These are phyloP conservation scores for Paramisgurnus dabryanus DNA, from an alignment of 2,113 vertebrate species.

Conservation along the genomic window DNA sequence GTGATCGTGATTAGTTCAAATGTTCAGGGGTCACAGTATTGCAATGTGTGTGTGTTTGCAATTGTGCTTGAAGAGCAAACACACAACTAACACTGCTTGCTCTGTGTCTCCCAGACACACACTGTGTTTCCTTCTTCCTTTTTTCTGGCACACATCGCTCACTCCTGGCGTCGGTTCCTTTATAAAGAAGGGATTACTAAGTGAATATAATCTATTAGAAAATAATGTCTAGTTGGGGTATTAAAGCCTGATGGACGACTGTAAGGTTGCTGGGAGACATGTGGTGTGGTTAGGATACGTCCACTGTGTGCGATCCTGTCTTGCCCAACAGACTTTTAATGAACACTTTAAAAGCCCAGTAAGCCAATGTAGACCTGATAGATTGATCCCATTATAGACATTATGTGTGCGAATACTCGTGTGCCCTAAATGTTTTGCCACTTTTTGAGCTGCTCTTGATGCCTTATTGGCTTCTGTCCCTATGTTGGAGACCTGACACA, in stretches of 20 bases:
- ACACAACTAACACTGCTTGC: constrained; percentile 40
- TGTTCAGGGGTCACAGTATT: constrained; percentile 28
- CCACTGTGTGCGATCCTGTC: constrained; percentile 23
- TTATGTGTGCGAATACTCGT: not conserved
- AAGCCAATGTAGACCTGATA: constrained; percentile 43
- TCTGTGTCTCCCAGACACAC: not conserved
- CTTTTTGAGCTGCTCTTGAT: not conserved
- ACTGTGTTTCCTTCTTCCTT: not conserved
- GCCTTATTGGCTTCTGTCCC: not conserved
- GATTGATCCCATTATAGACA: constrained; percentile 19
- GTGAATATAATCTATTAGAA: constrained; percentile 63
- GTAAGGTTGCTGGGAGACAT: constrained; percentile 42
- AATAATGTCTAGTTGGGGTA: constrained; percentile 53
- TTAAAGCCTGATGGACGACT: constrained; percentile 47
- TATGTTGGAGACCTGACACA: constrained; percentile 19
- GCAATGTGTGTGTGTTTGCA: constrained; percentile 9
- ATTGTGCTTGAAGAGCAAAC: constrained; percentile 58
- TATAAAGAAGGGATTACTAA: constrained; percentile 63
- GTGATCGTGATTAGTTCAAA: not conserved
- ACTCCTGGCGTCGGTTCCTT: constrained; percentile 54
- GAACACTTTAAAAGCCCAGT: constrained; percentile 56
- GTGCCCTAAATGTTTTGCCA: constrained; percentile 12
- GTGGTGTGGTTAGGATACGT: constrained; percentile 52
- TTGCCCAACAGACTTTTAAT: constrained; percentile 45
- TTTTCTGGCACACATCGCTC: constrained; percentile 22